A percentile compares a stretch with the other conserved stretches of the same genome.
Evolutionary conservation across 1,140 invertebrate species (phyloP).

Genomic region (Probaryconus sp.): DNA sequence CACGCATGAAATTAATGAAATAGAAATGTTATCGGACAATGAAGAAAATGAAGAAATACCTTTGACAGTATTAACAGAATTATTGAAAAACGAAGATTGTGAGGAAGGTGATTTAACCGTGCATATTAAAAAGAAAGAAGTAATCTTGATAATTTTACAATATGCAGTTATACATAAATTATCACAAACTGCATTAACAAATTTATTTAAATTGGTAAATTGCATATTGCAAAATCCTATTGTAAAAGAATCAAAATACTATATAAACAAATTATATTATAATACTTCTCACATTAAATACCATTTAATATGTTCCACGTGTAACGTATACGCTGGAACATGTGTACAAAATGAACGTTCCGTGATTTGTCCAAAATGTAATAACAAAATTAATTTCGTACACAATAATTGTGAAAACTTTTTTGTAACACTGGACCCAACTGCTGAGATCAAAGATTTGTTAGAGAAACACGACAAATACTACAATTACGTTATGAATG

Average conservation of each 20-base stretch:
- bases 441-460: conserved; percentile 14
- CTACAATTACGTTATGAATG: conserved; percentile 13
- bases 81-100: background rate
- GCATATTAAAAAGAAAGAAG: conserved; percentile 3
- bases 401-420: background rate
- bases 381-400: background rate
- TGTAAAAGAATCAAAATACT: conserved; percentile 12
- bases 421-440: conserved; percentile 10
- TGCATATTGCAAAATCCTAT: conserved; percentile 15
- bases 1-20: too few relatives aligned
- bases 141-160: conserved; percentile 7
- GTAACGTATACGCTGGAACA: conserved; percentile 14
- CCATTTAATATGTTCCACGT: conserved; percentile 9
- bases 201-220: conserved; percentile 31
- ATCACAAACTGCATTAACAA: conserved; percentile 15
- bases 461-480: conserved; percentile 17
- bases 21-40: too few relatives aligned
- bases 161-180: conserved; percentile 18
- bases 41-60: background rate
- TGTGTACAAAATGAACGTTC: conserved; percentile 9
- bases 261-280: conserved; percentile 23
- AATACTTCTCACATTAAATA: conserved; percentile 2
- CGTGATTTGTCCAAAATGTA: background rate
- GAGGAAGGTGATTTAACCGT: background rate
- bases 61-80: background rate